Conservation (phyloP, 1,140 invertebrate genomes). For the Pseudomyrmex cubaensis region DNA sequence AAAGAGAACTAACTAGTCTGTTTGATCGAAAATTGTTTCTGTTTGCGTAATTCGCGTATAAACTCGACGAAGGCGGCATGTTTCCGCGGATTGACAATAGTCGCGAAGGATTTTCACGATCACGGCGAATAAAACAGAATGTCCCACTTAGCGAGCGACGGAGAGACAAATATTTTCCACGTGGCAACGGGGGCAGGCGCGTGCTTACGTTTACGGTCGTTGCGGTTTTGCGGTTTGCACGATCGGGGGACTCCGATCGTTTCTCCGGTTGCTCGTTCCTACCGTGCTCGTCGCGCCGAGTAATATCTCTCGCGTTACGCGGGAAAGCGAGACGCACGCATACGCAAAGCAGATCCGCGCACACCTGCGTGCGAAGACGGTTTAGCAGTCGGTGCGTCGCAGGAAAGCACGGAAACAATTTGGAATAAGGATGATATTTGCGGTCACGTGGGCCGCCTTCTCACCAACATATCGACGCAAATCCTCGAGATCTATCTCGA, state of each 20-base stretch:
- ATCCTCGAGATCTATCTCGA: slow-evolving; percentile 16
- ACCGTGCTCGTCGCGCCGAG: slow-evolving; percentile 23
- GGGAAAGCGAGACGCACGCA: slow-evolving; percentile 30
- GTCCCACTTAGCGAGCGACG: not conserved
- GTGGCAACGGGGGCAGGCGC: slow-evolving; percentile 57
- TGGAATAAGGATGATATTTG: slow-evolving; percentile 59
- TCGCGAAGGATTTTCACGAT: not conserved
- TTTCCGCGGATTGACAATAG: not conserved
- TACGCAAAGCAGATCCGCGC: not conserved
- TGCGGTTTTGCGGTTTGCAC: slow-evolving; percentile 73
- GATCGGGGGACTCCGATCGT: slow-evolving; percentile 47
- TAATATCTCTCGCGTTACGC: slow-evolving; percentile 38
- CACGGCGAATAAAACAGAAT: slow-evolving; percentile 8
- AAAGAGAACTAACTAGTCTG: not conserved
- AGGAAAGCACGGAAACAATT: slow-evolving; percentile 55
- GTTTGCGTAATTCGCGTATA: not conserved
- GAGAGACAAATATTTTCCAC: slow-evolving; percentile 53
- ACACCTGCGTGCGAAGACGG: slow-evolving; percentile 53
- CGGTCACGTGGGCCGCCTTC: slow-evolving; percentile 34
- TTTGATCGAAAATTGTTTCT: not conserved
- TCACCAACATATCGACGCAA: not conserved
- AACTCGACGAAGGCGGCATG: no score
- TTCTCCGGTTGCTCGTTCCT: slow-evolving; percentile 55
- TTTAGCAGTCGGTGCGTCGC: slow-evolving; percentile 49
- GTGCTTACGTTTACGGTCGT: slow-evolving; percentile 73